Base-by-base conservation (phyloP, 2,113 vertebrate species). In the Pangasianodon hypophthalmus region DNA sequence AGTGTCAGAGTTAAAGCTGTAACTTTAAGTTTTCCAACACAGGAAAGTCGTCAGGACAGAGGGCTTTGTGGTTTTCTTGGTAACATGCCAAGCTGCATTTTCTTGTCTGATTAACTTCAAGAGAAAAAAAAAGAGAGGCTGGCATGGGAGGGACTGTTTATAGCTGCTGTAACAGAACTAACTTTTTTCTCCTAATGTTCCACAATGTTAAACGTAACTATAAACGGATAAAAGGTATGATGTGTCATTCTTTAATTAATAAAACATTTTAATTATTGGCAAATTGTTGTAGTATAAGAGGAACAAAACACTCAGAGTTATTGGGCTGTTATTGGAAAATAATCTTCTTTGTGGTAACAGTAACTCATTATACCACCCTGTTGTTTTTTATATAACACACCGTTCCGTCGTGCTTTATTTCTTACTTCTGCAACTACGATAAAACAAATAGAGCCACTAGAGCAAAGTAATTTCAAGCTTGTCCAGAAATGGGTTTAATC, bases 61-160 rank as follows among this genome's bases (percentile, higher is more conserved):
- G 54, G 81, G 52, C 13, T 84, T 84, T 84, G 81, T 84, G 81
- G 54, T 84, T 84, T 84, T 84, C 81, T 60, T 84, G 81, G 32
- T 5, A 60, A 84, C 19, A 41, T 24, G 81, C 81, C 81, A 83
- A 21, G 29, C 32, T 83, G 81, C 81, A 41, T 83, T 84, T 84
- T 84, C 81, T 84, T 84, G 81, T 84, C 81, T 84, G 81, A 84
- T 84, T 84, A 84, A 84, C 54, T 84, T 84, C n/a, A 58, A 56
- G 29, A 21, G 11, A 56, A n/a, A 52, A 52, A 50, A 6, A 79
- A 2, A 80, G 26, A 52, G 48, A 32, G 48, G 19, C 18, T 60
- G 82, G 37, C 21, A 60, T 84, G 82, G 56, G 82, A 84, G 82
- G 82, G 82, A 62, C 56, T 84, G 48, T 84, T 62, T 84, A 60